Evolutionary conservation across 2,113 vertebrate species (phyloP).

Genomic region (Corythaeola cristata): DNA sequence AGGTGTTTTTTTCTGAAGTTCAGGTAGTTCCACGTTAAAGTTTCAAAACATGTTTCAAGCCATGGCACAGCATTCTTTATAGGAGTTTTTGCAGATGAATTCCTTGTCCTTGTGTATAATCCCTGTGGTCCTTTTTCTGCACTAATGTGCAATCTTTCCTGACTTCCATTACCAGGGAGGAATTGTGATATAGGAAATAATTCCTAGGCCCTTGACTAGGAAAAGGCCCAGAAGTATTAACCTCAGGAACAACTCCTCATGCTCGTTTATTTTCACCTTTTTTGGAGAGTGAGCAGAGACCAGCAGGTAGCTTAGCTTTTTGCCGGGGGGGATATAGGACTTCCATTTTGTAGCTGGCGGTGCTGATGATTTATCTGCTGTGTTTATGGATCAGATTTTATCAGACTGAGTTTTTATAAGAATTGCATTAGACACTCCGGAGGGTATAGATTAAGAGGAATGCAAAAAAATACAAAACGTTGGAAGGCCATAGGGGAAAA

Average conservation of each 20-base stretch:
- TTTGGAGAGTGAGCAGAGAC: neutral
- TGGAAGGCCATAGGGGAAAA: neutral
- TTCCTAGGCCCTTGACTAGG: neutral
- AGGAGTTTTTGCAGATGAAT: neutral
- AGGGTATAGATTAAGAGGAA: neutral
- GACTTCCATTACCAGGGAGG: neutral
- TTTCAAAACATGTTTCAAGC: neutral
- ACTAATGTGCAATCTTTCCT: neutral
- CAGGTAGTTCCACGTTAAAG: neutral
- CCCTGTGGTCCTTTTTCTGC: neutral
- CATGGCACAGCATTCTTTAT: neutral
- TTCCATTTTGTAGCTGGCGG: neutral
- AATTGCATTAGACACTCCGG: neutral
- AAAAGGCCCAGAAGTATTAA: neutral
- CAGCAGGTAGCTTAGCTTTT: neutral
- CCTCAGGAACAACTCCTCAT: neutral
- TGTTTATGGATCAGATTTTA: neutral
- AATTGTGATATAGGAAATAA: conserved; percentile 15
- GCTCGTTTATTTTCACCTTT: neutral
- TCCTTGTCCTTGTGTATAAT: conserved; percentile 6
- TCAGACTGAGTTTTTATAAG: neutral
- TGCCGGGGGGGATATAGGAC: neutral
- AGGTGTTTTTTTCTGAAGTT: neutral
- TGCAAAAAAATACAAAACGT: neutral
- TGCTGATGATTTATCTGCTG: neutral